Percentiles rank a stretch among this genome's conserved stretches.
These are phyloP conservation scores for Nyctibius grandis DNA, from an alignment of 2,797 vertebrate genomes.

Conservation along the genomic window DNA sequence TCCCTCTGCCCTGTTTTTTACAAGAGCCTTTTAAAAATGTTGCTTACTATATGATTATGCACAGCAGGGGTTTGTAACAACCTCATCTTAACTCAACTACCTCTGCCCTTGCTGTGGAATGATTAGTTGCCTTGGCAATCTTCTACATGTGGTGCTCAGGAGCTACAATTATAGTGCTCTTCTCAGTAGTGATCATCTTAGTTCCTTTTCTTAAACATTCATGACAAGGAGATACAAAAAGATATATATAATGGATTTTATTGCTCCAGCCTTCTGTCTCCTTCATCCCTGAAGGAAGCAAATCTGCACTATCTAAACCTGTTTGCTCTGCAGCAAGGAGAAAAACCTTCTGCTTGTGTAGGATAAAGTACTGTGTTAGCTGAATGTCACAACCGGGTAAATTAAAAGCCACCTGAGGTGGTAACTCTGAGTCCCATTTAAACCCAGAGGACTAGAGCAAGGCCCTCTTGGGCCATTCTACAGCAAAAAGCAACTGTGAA, in stretches of 20 bases:
- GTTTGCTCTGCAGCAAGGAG: constrained; percentile 21
- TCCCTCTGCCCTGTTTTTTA: constrained; percentile 59
- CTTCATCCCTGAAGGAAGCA: neutral
- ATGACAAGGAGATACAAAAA: constrained; percentile 67
- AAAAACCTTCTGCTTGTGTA: neutral
- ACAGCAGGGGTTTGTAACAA: constrained; percentile 61
- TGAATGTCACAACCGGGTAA: neutral
- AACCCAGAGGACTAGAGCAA: neutral
- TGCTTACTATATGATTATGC: constrained; percentile 70
- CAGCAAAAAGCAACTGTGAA: neutral
- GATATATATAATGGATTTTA: constrained; percentile 68
- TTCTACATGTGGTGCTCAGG: constrained; percentile 23
- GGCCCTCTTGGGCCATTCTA: neutral
- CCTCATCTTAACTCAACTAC: constrained; percentile 64
- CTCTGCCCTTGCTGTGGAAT: constrained; percentile 57
- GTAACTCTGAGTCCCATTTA: neutral
- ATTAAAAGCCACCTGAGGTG: neutral
- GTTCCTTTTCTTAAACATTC: constrained; percentile 71
- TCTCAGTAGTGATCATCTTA: constrained; percentile 71
- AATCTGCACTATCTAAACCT: constrained; percentile 34
- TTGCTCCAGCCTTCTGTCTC: constrained; percentile 19
- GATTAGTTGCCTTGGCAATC: constrained; percentile 75
- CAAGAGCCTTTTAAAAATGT: constrained; percentile 74
- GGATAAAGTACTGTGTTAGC: neutral
- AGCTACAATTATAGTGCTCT: constrained; percentile 71